phyloP scores from a whole-genome alignment of 2,888 invertebrate species.

The Cylloceria caligata region DNA sequence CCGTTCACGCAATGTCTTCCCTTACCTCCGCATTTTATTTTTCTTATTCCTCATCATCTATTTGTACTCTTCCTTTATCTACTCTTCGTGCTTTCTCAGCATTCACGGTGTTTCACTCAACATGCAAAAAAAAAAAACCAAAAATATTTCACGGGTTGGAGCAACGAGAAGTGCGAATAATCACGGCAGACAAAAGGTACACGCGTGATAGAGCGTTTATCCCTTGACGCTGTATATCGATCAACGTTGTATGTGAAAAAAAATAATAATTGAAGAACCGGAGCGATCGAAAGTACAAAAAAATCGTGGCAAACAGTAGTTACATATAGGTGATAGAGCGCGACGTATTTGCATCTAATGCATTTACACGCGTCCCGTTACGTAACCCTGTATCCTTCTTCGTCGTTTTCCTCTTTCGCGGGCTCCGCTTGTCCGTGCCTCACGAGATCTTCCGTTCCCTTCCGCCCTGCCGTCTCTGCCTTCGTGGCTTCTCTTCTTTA shows the following conservation, averaged over 20 bases:
- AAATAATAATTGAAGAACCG: not conserved
- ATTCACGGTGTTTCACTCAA: constrained; percentile 33
- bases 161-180: no score
- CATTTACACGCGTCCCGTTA: constrained; percentile 27
- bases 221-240: no score
- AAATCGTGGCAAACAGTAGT: not conserved
- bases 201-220: no score
- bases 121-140: constrained; percentile 9
- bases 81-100: constrained; percentile 22
- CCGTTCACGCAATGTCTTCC: constrained; percentile 40
- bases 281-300: not conserved
- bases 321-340: not conserved
- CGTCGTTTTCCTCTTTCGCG: not conserved
- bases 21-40: constrained; percentile 56
- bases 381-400: constrained; percentile 21
- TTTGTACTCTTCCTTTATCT: constrained; percentile 19
- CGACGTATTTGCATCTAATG: constrained; percentile 14
- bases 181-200: no score
- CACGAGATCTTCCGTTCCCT: not conserved
- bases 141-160: not conserved
- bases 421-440: not conserved
- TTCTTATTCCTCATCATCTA: constrained; percentile 71
- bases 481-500: constrained; percentile 10
- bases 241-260: not conserved
- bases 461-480: no score